Evolutionary conservation across 2,888 invertebrate genomes (phyloP), one percentile per base, ranked within the genome.

Genomic region (Dichetophora obliterata): DNA sequence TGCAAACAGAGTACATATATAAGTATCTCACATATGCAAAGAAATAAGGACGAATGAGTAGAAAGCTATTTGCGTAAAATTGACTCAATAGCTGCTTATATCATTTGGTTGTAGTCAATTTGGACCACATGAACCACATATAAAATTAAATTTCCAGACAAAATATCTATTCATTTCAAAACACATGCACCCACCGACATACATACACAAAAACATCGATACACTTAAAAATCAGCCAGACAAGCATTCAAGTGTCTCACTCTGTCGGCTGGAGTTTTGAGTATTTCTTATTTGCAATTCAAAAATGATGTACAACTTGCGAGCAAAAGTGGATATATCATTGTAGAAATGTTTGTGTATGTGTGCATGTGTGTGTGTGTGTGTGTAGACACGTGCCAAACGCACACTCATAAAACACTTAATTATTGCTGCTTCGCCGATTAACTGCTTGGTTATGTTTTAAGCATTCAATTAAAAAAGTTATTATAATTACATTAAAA

Each of bases 21-120:
- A 31, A 11, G 11, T n/a, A n/a, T n/a, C n/a, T n/a, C n/a, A n/a
- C n/a, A 11, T 43, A 34, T 2, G 27, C n/a, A 31, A 4, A 31
- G 31, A 63, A 34, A 31, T 8, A 63, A 31, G 27, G 8, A 31
- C 27, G 59, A 71, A 22, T 0, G 19, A 57, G 52, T 74, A 22
- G 50, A 65, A 65, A 31, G 52, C 65, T 65, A 54, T 65, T 63
- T 63, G 24, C 74, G 65, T 74, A 63, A 48, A 48, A 72, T 59
- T 72, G 59, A 72, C 59, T 37, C 72, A 59, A 65, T 27, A 22
- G 37, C n/a, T 31, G 37, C 27, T 6, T 37, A 43, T 43, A 43
- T 43, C 43, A 11, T 43, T 43, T 43, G 43, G 43, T 43, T 43
- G 43, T 43, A 11, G 11, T 43, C 43, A 11, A 43, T 43, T 43